A percentile compares a stretch with the other conserved stretches of the same genome.
Evolutionary conservation across 2,797 vertebrate species (phyloP).

Genomic region (Girardinus metallicus): DNA sequence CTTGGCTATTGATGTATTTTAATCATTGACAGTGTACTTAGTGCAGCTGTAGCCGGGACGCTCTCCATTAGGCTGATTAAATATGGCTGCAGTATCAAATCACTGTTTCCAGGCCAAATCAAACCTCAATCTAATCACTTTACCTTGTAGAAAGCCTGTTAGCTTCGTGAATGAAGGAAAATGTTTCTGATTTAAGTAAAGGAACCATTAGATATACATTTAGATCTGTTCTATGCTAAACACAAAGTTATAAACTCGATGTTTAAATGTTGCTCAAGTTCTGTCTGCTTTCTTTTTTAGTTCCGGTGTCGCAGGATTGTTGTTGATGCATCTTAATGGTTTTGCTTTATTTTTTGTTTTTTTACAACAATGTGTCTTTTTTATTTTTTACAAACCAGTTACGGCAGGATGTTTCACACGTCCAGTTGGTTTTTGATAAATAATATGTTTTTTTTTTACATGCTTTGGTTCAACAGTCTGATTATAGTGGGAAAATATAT

Average conservation of each 20-base stretch:
- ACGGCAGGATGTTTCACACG: not conserved
- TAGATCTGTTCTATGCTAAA: not conserved
- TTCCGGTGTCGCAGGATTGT: not conserved
- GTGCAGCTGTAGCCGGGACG: not conserved
- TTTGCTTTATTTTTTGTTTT: too few relatives aligned
- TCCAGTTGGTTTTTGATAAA: not conserved
- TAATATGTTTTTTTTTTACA: not conserved
- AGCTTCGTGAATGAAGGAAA: conserved; percentile 12
- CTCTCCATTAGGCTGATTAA: conserved; percentile 67
- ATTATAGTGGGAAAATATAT: not conserved
- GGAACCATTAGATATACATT: not conserved
- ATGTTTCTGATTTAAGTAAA: conserved; percentile 12
- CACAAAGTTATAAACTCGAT: not conserved
- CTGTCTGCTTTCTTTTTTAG: not conserved
- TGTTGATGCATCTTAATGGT: not conserved
- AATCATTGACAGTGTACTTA: conserved; percentile 14
- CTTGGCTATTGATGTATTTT: conserved; percentile 14
- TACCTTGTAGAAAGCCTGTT: conserved; percentile 19
- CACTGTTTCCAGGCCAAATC: conserved; percentile 46
- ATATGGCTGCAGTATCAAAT: conserved; percentile 35
- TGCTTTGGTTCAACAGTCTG: not conserved
- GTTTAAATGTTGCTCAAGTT: not conserved
- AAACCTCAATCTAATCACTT: conserved; percentile 49
- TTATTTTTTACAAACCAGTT: not conserved
- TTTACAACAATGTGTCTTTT: not conserved